These are phyloP conservation scores for Megaceryle alcyon DNA, from an alignment of 2,797 vertebrate species.

Conservation along the genomic window DNA sequence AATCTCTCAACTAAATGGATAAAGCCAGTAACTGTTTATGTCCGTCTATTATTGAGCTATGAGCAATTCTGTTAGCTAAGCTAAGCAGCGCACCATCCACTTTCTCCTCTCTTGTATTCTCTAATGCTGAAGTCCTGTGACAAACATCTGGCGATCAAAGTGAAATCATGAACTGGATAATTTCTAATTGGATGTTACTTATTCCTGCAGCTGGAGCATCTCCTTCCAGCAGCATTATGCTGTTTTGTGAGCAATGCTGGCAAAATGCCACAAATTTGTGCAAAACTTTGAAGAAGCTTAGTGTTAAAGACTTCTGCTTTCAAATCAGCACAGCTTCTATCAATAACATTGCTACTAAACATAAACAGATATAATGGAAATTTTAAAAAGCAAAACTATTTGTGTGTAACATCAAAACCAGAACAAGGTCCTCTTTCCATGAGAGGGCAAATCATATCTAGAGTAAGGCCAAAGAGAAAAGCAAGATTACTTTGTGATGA, in stretches of 20 bases:
- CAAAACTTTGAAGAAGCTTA: slow-evolving; percentile 48
- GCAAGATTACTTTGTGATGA: slow-evolving; percentile 70
- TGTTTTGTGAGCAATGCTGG: neutral
- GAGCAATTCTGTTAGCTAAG: neutral
- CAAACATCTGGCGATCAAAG: slow-evolving; percentile 60
- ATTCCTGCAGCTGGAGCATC: slow-evolving; percentile 48
- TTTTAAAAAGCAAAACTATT: slow-evolving; percentile 63
- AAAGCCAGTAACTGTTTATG: neutral
- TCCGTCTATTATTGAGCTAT: neutral
- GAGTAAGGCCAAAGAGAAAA: slow-evolving; percentile 71
- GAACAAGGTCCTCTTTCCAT: slow-evolving; percentile 64
- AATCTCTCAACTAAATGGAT: neutral
- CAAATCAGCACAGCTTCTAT: slow-evolving; percentile 41
- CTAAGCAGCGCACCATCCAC: neutral
- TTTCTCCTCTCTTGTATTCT: neutral
- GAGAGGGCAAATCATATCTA: slow-evolving; percentile 70
- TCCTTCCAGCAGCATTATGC: neutral
- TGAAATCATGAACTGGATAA: slow-evolving; percentile 41
- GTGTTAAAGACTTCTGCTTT: slow-evolving; percentile 39
- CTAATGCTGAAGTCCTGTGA: neutral
- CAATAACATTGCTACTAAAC: neutral
- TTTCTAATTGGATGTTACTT: slow-evolving; percentile 40
- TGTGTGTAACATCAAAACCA: slow-evolving; percentile 22
- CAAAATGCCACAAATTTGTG: slow-evolving; percentile 20
- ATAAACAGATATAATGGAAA: slow-evolving; percentile 45